Conservation (phyloP, 2,113 vertebrate species). For the Labrus mixtus region DNA sequence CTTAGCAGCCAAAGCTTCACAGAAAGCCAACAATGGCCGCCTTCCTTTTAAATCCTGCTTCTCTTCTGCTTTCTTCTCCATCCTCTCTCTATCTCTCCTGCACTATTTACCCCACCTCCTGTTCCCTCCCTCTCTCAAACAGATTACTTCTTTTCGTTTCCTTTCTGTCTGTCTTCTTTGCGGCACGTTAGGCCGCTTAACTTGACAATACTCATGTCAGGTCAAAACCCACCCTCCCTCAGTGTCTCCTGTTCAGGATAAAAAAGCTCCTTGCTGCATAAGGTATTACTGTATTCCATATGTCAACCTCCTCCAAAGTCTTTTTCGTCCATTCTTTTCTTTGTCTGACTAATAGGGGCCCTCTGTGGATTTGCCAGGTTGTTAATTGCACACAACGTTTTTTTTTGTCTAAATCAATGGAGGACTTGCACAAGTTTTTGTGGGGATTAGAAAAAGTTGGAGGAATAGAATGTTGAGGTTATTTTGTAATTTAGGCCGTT, state of each 20-base stretch:
- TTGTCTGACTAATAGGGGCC: slow-evolving; percentile 51
- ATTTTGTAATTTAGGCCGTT: neutral
- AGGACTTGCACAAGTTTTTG: slow-evolving; percentile 62
- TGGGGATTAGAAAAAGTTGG: slow-evolving; percentile 55
- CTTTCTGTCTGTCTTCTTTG: slow-evolving; percentile 72
- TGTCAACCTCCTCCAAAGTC: slow-evolving; percentile 53
- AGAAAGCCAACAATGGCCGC: slow-evolving; percentile 77
- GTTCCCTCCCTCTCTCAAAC: slow-evolving; percentile 59
- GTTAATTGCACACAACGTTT: slow-evolving; percentile 75
- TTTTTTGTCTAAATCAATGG: slow-evolving; percentile 74
- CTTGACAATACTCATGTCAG: slow-evolving; percentile 75
- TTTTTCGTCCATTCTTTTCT: slow-evolving; percentile 52
- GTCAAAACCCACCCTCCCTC: slow-evolving; percentile 51
- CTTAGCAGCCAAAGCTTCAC: slow-evolving; percentile 74
- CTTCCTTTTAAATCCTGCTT: slow-evolving; percentile 63
- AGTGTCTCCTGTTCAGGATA: slow-evolving; percentile 46
- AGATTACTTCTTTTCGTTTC: slow-evolving; percentile 75
- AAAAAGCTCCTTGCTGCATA: slow-evolving; percentile 48
- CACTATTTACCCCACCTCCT: slow-evolving; percentile 56
- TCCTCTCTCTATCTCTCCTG: slow-evolving; percentile 12
- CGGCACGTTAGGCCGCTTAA: slow-evolving; percentile 76
- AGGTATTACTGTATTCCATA: slow-evolving; percentile 65
- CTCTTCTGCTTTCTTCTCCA: slow-evolving; percentile 48
- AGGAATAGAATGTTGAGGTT: slow-evolving; percentile 35
- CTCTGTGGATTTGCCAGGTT: slow-evolving; percentile 65